Evolutionary conservation across 2,888 invertebrate species (phyloP).

Genomic region (Eretmocerus hayati): DNA sequence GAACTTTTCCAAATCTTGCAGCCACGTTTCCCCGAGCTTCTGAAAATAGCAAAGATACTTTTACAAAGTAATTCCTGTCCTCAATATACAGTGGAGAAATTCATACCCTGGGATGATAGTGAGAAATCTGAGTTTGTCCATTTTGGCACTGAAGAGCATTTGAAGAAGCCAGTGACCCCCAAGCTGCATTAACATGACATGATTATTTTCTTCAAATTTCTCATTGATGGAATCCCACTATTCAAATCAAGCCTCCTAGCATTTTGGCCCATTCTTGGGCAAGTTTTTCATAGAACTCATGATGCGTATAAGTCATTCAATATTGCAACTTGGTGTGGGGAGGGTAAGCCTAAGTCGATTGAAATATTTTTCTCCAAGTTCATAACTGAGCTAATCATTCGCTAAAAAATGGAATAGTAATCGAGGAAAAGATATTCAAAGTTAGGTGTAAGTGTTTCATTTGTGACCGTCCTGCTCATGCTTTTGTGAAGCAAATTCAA

Average conservation of each 20-base stretch:
- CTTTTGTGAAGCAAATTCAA: not conserved
- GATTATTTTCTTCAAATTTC: not conserved
- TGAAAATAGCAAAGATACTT: too few relatives aligned
- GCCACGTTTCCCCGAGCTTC: too few relatives aligned
- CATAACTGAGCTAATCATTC: not conserved
- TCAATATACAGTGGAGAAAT: too few relatives aligned
- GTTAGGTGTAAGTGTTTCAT: conserved; percentile 1
- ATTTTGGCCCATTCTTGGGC: conserved; percentile 3
- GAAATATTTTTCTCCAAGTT: not conserved
- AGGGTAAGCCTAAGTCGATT: not conserved
- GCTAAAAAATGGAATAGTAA: not conserved
- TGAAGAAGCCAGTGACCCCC: not conserved
- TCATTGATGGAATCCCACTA: not conserved
- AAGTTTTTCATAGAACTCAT: not conserved
- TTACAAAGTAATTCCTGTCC: too few relatives aligned
- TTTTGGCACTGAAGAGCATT: not conserved
- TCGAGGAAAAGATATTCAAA: not conserved
- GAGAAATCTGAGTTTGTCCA: not conserved
- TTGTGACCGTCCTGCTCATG: not conserved
- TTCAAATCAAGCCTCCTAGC: not conserved
- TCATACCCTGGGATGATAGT: too few relatives aligned
- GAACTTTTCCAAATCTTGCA: too few relatives aligned
- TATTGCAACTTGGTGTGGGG: not conserved
- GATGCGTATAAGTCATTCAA: not conserved
- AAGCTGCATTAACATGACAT: too few relatives aligned